Evolutionary conservation across 2,888 invertebrate genomes (phyloP), one percentile per base, ranked within the genome.

Genomic region (Dimorphilus gyrociliatus): DNA sequence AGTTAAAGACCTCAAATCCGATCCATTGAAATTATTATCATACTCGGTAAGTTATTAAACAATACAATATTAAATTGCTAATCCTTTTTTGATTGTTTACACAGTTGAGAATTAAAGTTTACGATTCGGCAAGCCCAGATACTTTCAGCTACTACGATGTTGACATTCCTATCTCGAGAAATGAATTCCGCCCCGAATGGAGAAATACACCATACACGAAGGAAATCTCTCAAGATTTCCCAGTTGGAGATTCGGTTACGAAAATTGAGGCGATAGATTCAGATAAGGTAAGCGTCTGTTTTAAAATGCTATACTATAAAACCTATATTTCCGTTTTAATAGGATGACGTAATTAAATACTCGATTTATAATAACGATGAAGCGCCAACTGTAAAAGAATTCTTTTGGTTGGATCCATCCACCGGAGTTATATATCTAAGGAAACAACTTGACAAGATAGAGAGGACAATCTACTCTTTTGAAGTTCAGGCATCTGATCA

Each of bases 131-230:
- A 10, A 47, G 45, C 23, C 53, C 53, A 7, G 28, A 34, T 7
- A 37, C 46, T 23, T 38, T 33, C 23, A 46, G 41, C n/a, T 37
- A 32, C 4, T 40, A 47, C 2, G 40, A 41, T 3, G 35, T 55
- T 4, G 39, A 34, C 0, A 40, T 59, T 23, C 45, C 30, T 3
- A 44, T 59, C 5, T 34, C 37, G 7, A 42, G 53, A 13, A 59
- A 59, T 38, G 37, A 46, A 23, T 34, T 41, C 19, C 23, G 34
- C 3, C 55, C 58, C 3, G 78, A 27, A 12, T 42, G 55, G 23
- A 16, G 8, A 1, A 27, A 25, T 10, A 7, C 19, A 2, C 14
- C 12, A 6, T 48, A 47, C 35, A 23, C 21, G 1, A 33, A 12
- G 17, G 34, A 14, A 4, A 46, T 56, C 16, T 23, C 36, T 16